phyloP scores from a whole-genome alignment of 2,797 vertebrate species.

The Hafferia zeledoni region DNA sequence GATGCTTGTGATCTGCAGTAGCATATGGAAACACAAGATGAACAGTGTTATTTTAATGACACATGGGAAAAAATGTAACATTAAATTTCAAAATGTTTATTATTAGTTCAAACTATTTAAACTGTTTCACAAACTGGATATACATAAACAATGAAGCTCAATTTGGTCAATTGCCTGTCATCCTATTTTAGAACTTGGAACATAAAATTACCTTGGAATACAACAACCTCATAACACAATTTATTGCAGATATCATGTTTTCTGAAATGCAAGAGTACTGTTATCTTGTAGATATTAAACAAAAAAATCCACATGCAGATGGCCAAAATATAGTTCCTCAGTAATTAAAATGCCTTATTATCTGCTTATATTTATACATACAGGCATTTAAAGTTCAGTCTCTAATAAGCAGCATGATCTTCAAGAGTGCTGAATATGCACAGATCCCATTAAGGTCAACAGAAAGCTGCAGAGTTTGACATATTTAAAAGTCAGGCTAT shows the following conservation, averaged over 20 bases:
- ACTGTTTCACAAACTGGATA: not conserved
- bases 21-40: conserved; percentile 73
- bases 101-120: not conserved
- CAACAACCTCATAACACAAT: not conserved
- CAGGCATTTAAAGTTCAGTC: not conserved
- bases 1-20: conserved; percentile 89
- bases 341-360: not conserved
- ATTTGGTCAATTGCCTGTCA: not conserved
- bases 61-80: not conserved
- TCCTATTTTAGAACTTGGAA: not conserved
- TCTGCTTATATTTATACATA: not conserved
- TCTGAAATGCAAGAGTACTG: not conserved
- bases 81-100: not conserved
- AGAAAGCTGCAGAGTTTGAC: not conserved
- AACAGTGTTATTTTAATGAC: conserved; percentile 14
- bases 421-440: conserved; percentile 38
- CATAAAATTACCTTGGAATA: not conserved
- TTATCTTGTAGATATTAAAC: not conserved
- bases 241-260: not conserved
- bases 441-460: conserved; percentile 44
- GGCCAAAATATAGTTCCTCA: not conserved
- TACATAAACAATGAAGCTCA: not conserved
- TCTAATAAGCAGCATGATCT: conserved; percentile 20
- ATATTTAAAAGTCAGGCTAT: conserved; percentile 20
- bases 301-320: not conserved